Base-by-base conservation (phyloP, 2,797 vertebrate species). In the Cossypha polioptera region DNA sequence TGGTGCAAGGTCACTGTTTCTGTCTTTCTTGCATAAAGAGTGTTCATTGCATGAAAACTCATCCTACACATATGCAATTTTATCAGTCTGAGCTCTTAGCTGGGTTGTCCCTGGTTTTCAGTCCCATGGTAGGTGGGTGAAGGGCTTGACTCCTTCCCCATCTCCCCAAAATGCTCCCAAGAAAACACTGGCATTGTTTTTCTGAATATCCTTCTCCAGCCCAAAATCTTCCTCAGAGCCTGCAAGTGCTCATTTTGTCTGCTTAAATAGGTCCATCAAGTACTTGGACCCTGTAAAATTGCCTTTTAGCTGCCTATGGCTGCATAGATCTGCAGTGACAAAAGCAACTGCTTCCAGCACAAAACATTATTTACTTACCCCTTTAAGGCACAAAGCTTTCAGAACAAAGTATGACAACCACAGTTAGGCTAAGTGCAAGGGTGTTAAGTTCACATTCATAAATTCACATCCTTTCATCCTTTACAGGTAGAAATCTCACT, bases 391-490 rank as follows among this genome's bases (percentile, higher is more conserved):
- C 31, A 53, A 87, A 85, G 89, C 81, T 88, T 92, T 81, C 66
- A 92, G 86, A 93, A 74, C 35, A 66, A 72, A 92, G 54, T 73
- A 47, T 68, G 78, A 81, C 58, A 86, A 51, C 73, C 58, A 65
- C 73, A 51, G 62, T 72, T 31, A 54, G 33, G 76, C 47, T 94
- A 75, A 92, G 79, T 58, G 51, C 26, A 61, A 43, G 66, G 26
- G 6, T 77, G 88, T 88, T 88, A 88, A 81, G 50, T 88, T 73
- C 62, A 81, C 82, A 85, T 93, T 90, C 77, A 90, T 88, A 84
- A 94, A 95, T 93, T 90, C 76, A 20, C 80, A 93, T 94, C 77
- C 57, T 93, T 93, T 95, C 76, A 90, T 94, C 79, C 73, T 78
- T 78, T 26, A 48, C 35, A 74, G 58, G 36, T 43, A 69, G 71